These are phyloP conservation scores for Fregata magnificens DNA, from an alignment of 2,113 vertebrate genomes.

Conservation along the genomic window DNA sequence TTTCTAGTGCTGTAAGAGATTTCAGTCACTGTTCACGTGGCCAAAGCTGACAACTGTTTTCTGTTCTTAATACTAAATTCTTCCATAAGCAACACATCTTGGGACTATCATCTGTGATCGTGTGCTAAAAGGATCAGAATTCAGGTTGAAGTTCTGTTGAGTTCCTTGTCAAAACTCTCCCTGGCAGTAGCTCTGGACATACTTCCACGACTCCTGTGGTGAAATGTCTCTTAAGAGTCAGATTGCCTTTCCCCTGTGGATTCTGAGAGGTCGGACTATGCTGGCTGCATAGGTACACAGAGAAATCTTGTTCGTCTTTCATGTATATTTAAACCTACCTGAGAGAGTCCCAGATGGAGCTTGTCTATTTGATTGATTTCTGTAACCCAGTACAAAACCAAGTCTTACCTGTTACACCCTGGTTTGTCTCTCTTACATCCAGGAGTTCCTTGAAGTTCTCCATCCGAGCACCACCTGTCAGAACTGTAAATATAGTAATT, in stretches of 20 bases:
- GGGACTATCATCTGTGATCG: neutral
- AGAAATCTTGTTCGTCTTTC: neutral
- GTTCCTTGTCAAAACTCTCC: neutral
- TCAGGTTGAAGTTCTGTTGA: neutral
- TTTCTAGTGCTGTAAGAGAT: neutral
- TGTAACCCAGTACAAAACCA: neutral
- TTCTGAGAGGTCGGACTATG: neutral
- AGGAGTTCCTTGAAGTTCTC: neutral
- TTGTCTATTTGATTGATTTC: neutral
- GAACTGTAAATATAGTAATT: neutral
- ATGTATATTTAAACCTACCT: neutral
- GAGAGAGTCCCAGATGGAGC: neutral
- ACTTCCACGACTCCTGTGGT: neutral
- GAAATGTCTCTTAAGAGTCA: neutral
- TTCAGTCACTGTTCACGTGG: neutral
- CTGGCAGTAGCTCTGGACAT: neutral
- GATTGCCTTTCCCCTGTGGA: neutral
- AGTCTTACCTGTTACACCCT: neutral
- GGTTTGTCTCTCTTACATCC: neutral
- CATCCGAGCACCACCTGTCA: neutral
- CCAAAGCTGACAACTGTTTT: neutral
- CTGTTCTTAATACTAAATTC: neutral
- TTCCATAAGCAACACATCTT: neutral
- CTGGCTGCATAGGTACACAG: neutral
- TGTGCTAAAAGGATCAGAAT: neutral